phyloP scores from a whole-genome alignment of 2,113 vertebrate species.

The Tragelaphus imberbis region DNA sequence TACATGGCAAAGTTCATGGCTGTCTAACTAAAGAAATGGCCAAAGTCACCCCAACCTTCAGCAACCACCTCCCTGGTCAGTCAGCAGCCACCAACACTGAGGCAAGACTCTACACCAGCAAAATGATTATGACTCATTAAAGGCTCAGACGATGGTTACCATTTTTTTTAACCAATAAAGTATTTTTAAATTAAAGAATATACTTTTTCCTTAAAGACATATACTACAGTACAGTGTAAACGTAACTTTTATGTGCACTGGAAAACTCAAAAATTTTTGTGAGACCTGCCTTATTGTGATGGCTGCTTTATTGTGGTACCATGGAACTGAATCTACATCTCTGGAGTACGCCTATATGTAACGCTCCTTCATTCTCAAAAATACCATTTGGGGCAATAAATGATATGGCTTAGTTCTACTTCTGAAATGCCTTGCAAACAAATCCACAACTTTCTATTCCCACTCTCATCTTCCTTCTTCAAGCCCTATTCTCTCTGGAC shows the following conservation, averaged over 20 bases:
- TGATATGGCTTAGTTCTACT: background rate
- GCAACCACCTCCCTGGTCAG: background rate
- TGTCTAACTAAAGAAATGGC: background rate
- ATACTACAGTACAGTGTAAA: background rate
- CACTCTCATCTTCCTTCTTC: background rate
- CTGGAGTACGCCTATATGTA: background rate
- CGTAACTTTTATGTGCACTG: background rate
- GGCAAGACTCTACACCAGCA: background rate
- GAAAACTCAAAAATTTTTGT: background rate
- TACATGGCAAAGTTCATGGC: background rate
- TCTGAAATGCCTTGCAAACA: slow-evolving; percentile 1
- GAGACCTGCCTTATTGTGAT: background rate
- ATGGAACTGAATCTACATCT: background rate
- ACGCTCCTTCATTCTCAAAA: background rate
- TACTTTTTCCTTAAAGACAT: background rate
- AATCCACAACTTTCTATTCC: background rate
- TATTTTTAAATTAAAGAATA: background rate
- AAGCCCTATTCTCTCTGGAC: background rate
- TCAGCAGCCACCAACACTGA: background rate
- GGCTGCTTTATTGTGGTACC: background rate
- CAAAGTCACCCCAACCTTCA: background rate
- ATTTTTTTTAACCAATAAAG: background rate
- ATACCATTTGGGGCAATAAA: background rate
- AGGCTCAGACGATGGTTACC: background rate
- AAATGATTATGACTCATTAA: background rate